Base-by-base conservation (phyloP, 2,113 vertebrate genomes). In the Muntiacus reevesi region DNA sequence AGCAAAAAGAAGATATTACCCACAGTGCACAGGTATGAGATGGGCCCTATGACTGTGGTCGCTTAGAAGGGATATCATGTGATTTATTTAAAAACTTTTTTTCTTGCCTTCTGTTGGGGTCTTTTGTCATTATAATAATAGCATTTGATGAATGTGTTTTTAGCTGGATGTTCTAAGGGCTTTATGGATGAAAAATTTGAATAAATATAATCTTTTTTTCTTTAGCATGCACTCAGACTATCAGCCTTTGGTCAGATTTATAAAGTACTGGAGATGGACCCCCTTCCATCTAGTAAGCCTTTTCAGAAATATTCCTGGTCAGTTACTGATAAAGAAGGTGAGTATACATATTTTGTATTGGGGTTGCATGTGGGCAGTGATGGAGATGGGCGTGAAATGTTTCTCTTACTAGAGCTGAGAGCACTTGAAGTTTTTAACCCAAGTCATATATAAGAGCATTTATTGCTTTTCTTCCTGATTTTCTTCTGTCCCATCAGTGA, bases 201-300 rank as follows among this genome's bases (percentile, higher is more conserved):
- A 94, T 95, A 93, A 95, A 94, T 96, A 67, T 2, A 55, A 97
- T 97, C 36, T 98, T 98, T 97, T 98, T 13, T 98, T 94, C 97
- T 98, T 64, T 98, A 99, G 99, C 99, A 99, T 64, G 99, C 99
- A 57, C 99, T 99, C 97, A 99, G 99, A 98, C 99, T 99, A 95
- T 99, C 99, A 98, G 99, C 99, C 15, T 99, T 99, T 92, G 99
- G 99, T 97, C 99, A 99, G 98, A 99, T 99, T 98, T 99, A 99
- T 98, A 99, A 99, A 98, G 99, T 99, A 96, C 98, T 99, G 98
- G 99, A 99, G 98, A 99, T 99, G 99, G 99, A 99, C 71, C 99
- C 99, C 87, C 99, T 99, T 91, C 99, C 99, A 93, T 99, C 99
- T 98, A 99, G 99, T 99, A 99, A 99, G 98, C 99, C 99, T 82